Evolutionary conservation across 2,797 vertebrate species (phyloP).

Genomic region (Peromyscus eremicus): DNA sequence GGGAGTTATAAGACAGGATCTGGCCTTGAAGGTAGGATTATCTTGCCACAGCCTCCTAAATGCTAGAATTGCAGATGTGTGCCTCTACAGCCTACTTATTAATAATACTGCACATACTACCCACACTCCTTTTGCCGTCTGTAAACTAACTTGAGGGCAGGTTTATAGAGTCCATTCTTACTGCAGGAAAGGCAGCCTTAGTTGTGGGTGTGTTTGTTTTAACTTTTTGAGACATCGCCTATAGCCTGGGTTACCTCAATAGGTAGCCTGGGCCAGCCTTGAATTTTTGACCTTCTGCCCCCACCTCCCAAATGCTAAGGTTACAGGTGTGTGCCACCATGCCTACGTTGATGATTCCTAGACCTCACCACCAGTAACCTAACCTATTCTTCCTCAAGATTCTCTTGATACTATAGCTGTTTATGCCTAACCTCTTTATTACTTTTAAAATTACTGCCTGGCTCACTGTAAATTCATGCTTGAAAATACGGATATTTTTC

Average conservation of each 20-base stretch:
- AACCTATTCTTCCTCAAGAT: background rate
- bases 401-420: background rate
- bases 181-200: background rate
- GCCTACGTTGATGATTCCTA: background rate
- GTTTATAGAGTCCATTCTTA: background rate
- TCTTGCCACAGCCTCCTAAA: background rate
- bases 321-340: background rate
- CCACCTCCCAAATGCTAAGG: background rate
- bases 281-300: background rate
- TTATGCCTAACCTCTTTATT: slow-evolving; percentile 5
- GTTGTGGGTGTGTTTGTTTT: background rate
- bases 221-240: background rate
- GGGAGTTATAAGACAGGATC: background rate
- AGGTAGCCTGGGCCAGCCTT: background rate
- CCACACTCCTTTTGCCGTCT: background rate
- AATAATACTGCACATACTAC: background rate
- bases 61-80: background rate
- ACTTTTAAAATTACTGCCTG: background rate
- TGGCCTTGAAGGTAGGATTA: background rate
- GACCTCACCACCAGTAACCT: background rate
- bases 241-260: background rate
- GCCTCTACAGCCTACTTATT: background rate
- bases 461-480: background rate
- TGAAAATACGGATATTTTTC: slow-evolving; percentile 13
- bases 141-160: background rate